Evolutionary conservation across 2,797 vertebrate genomes (phyloP), one percentile per base, ranked within the genome.

Genomic region (Acridotheres tristis): DNA sequence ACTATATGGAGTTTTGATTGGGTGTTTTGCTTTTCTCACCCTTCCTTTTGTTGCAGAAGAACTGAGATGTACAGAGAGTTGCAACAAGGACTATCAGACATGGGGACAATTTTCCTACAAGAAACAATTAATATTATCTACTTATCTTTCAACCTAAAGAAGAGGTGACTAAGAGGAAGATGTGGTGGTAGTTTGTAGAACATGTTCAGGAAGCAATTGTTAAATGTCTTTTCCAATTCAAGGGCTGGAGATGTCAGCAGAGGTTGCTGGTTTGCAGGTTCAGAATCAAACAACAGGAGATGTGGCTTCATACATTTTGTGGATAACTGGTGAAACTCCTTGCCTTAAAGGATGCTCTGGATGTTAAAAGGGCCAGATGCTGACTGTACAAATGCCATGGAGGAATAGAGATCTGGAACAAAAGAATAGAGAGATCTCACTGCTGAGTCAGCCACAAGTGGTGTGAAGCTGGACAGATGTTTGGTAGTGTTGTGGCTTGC

Each of bases 301-400:
- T 22, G n/a, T 9, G 13, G 17, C 17, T 50, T 69, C 8, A 2
- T 62, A 3, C 0, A 0, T 58, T 82, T 76, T 53, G 48, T 87
- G 67, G 68, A 16, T 78, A 72, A 38, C 34, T 43, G 51, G 51
- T 84, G 67, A 65, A 92, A 76, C 9, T 81, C 59, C 18, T 40
- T 8, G 4, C 3, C 2, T 51, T 62, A 40, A 57, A 72, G 26
- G 20, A 23, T 58, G n/a, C 58, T 54, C 43, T 86, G 42, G 19
- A 21, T 53, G 30, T 72, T 86, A 84, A 69, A 76, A 90, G 58
- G 23, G 40, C 7, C 74, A 81, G 69, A 27, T 65, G 84, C 47
- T 68, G 76, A 43, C 58, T 72, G 58, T 55, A 66, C 22, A 58
- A 47, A 58, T 71, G 42, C 27, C 51, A 32, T 9, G 17, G 53